These are phyloP conservation scores for Holacanthella duospinosa DNA, from an alignment of 2,888 invertebrate species.

Conservation along the genomic window DNA sequence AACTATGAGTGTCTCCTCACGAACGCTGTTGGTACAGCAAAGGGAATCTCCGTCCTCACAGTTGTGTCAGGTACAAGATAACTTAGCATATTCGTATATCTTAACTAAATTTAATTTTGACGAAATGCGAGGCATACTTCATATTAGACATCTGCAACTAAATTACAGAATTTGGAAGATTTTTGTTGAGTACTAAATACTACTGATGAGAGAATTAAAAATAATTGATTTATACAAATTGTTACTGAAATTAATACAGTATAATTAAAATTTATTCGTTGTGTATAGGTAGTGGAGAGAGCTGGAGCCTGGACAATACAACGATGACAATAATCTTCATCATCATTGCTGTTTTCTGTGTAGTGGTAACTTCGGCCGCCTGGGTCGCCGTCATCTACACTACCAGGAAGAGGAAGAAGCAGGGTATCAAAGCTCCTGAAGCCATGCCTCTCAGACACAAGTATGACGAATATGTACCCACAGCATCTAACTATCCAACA, in stretches of 20 bases:
- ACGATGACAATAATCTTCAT: constrained; percentile 78
- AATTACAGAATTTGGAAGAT: no score
- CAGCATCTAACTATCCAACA: neutral
- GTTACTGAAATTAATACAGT: neutral
- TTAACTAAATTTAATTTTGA: no score
- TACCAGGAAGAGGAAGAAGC: constrained; percentile 47
- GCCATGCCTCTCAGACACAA: neutral
- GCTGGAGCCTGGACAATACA: constrained; percentile 51
- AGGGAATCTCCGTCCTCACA: constrained; percentile 59
- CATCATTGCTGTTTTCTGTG: constrained; percentile 79
- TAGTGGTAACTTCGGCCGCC: constrained; percentile 77
- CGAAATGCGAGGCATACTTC: no score
- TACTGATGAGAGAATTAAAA: no score
- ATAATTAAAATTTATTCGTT: neutral
- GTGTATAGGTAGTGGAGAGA: constrained; percentile 44
- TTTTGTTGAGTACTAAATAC: no score
- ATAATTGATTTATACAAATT: no score
- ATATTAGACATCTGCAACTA: no score
- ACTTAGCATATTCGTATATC: no score
- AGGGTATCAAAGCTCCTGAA: neutral
- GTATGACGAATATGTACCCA: neutral
- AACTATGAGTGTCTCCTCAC: constrained; percentile 81
- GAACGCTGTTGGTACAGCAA: constrained; percentile 68
- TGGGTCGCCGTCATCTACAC: constrained; percentile 88
- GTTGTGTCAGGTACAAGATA: constrained; percentile 51